Conservation (phyloP, 2,888 invertebrate species). For the Plagodis dolabraria region DNA sequence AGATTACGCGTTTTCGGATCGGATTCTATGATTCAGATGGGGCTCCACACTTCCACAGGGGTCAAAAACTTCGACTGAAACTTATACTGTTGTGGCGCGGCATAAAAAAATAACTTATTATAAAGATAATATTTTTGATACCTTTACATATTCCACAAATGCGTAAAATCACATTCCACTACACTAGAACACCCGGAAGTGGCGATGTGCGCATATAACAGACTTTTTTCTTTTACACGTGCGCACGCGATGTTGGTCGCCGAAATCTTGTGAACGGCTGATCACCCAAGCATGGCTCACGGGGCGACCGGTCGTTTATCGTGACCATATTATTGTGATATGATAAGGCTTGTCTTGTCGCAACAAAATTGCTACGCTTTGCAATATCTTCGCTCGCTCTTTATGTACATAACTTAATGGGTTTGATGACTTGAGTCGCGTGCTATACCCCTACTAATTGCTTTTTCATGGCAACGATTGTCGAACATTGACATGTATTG, state of each 20-base stretch:
- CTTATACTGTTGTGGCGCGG: no score
- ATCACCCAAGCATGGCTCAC: conserved; percentile 2
- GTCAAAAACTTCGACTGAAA: no score
- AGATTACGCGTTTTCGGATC: no score
- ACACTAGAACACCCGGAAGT: conserved; percentile 16
- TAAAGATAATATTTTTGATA: conserved; percentile 1
- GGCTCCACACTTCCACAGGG: no score
- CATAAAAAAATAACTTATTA: not conserved
- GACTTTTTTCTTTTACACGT: conserved; percentile 39
- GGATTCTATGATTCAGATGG: no score
- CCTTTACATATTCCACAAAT: conserved; percentile 4
- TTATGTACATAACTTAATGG: not conserved
- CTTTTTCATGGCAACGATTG: not conserved
- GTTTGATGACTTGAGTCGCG: not conserved
- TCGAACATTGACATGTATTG: not conserved
- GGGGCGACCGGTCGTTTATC: conserved; percentile 15
- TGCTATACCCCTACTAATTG: not conserved
- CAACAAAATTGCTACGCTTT: not conserved
- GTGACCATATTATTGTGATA: not conserved
- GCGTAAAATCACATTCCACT: conserved; percentile 4
- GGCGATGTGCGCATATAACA: conserved; percentile 4
- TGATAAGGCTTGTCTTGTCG: not conserved
- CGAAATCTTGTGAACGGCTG: conserved; percentile 41
- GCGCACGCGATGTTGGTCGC: conserved; percentile 38
- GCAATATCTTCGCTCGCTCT: not conserved